Evolutionary conservation across 2,113 vertebrate species (phyloP), one percentile per base, ranked within the genome.

Genomic region (Vireo altiloquus): DNA sequence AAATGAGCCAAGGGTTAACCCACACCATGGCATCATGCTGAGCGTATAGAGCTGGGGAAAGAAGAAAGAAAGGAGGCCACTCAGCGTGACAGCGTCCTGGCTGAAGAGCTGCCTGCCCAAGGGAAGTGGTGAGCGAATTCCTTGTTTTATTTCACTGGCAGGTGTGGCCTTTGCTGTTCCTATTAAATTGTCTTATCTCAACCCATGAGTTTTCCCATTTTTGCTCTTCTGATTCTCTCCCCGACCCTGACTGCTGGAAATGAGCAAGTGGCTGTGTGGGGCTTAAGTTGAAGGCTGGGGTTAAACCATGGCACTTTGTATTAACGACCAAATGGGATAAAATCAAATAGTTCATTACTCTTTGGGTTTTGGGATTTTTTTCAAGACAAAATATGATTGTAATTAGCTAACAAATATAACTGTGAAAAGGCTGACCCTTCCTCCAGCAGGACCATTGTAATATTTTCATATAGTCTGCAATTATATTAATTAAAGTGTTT

Each of bases 31-130:
- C 30, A 25, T 42, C 30, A 42, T 12, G 14, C 9, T 52, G 37
- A n/a, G 5, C 30, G 33, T 40, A 27, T 7, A 63, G 52, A 63
- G 11, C 37, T 28, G 47, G 30, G 8, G 17, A 8, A 63, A 78
- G 28, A 77, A n/a, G 23, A 10, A 63, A 15, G 17, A 63, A 40
- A 13, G 13, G 18, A 8, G 8, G 4, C 10, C 5, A 33, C 33
- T 42, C 4, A 5, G 13, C 40, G 23, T 21, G 47, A 21, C 17
- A 33, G 23, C 1, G 0, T 40, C 10, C 47, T 16, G 37, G 18
- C 59, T 42, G 59, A 28, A 35, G 5, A n/a, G 24, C 18, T 42
- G 24, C 23, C 31, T 42, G 30, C 24, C 24, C 7, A n/a, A 6
- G 19, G 59, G 37, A 78, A 53, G 37, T 42, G 23, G 37, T 78